Evolutionary conservation across 2,797 vertebrate species (phyloP), one percentile per base, ranked within the genome.

Genomic region (Pipistrellus pygmaeus): DNA sequence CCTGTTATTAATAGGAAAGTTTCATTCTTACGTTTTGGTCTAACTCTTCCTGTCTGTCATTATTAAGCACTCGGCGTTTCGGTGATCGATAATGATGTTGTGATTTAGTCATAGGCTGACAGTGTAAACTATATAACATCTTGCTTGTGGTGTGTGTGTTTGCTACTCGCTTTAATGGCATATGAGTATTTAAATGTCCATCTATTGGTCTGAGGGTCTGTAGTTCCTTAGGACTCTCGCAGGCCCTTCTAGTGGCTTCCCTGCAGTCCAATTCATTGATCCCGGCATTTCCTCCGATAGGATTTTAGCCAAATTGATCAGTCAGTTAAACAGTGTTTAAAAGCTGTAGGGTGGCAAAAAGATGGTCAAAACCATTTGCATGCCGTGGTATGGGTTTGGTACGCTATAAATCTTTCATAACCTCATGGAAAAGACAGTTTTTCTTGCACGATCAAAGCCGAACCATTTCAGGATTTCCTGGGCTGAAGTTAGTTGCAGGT

Each of bases 11-110:
- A 76, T 18, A 57, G 88, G 48, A 76, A 44, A 73, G 11, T 84
- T 90, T 84, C 55, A 51, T 91, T 87, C 32, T 81, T 84, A 23
- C 35, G 0, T 78, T 89, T 82, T 89, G 32, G 13, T 86, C 46
- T 78, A 75, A 6, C 62, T 64, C 11, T 78, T 93, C 10, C 3
- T 44, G 48, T n/a, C 48, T 83, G 6, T 71, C 32, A 11, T 57
- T 69, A 41, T 78, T 44, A 53, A 35, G 25, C 57, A 69, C 1
- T 80, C 44, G n/a, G 30, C 48, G 64, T 64, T 83, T 95, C 44
- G 80, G 57, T 41, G 12, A 83, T 71, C 57, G 84, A 73, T 75
- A 73, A 73, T 38, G 44, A 20, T 46, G 1, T 32, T 64, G 32
- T 87, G 88, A 87, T 72, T 38, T 77, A 82, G 32, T 80, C 51